A percentile compares a stretch with the other conserved stretches of the same genome.
Conservation (phyloP, 2,888 invertebrate species). For the Malachius bipustulatus region DNA sequence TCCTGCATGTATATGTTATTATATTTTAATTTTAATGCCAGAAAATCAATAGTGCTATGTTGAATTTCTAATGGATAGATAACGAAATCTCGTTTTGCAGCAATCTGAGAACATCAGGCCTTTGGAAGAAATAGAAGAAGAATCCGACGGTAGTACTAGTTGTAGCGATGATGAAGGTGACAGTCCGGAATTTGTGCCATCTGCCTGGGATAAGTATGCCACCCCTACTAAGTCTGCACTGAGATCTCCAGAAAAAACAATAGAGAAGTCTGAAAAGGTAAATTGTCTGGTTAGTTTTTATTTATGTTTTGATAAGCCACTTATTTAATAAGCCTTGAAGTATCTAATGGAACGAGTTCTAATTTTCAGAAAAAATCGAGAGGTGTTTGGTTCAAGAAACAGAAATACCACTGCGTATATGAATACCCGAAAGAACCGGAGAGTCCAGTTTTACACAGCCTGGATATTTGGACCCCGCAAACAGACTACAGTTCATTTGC, state of each 20-base stretch:
- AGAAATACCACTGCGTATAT: constrained; percentile 73
- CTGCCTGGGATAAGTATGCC: constrained; percentile 69
- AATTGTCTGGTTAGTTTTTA: constrained; percentile 4
- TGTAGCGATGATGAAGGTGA: constrained; percentile 54
- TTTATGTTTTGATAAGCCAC: too few relatives aligned
- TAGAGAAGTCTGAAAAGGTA: constrained; percentile 27
- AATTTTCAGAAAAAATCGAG: constrained; percentile 29
- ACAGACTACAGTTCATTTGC: constrained; percentile 33
- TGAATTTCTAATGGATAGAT: too few relatives aligned
- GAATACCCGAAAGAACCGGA: constrained; percentile 68
- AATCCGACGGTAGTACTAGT: constrained; percentile 27
- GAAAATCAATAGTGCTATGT: too few relatives aligned
- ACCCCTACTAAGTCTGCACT: constrained; percentile 65
- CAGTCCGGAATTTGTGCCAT: constrained; percentile 58
- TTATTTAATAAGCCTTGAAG: constrained; percentile 3
- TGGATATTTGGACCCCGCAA: constrained; percentile 34
- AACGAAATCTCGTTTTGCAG: constrained; percentile 4
- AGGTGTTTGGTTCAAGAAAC: constrained; percentile 66
- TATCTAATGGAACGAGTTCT: constrained; percentile 10
- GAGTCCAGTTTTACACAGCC: constrained; percentile 32
- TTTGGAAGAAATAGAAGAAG: constrained; percentile 29
- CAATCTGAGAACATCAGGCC: constrained; percentile 26
- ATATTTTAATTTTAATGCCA: too few relatives aligned
- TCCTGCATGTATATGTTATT: too few relatives aligned
- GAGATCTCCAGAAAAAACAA: constrained; percentile 46